Percentiles rank a stretch among this genome's conserved stretches.
These are phyloP conservation scores for Andricus quercusramuli DNA, from an alignment of 2,888 invertebrate genomes.

Conservation along the genomic window DNA sequence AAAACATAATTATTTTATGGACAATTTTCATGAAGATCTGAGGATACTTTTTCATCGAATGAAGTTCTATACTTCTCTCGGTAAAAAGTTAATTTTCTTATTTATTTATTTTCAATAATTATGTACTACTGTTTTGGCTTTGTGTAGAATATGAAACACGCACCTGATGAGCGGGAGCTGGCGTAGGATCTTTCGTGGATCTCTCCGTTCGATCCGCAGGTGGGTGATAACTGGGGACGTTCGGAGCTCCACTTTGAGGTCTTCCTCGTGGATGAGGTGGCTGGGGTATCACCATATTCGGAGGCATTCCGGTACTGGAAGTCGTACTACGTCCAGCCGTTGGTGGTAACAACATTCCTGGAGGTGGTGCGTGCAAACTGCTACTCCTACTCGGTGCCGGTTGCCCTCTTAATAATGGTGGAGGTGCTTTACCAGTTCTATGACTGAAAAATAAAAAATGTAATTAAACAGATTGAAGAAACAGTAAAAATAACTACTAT, in stretches of 20 bases:
- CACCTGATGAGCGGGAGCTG: conserved; percentile 76
- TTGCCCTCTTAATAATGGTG: conserved; percentile 75
- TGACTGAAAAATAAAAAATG: conserved; percentile 60
- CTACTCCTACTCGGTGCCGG: conserved; percentile 75
- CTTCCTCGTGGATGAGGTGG: conserved; percentile 78
- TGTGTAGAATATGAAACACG: conserved; percentile 48
- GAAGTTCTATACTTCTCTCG: not conserved
- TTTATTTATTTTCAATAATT: not conserved
- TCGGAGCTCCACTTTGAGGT: conserved; percentile 68
- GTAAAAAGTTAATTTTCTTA: not conserved
- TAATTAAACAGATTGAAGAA: not conserved
- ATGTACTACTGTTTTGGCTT: not conserved
- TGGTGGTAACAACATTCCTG: conserved; percentile 80
- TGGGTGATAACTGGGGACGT: conserved; percentile 74
- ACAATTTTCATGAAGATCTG: not conserved
- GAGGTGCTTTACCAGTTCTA: conserved; percentile 75
- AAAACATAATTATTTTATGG: conserved; percentile 41
- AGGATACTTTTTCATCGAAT: not conserved
- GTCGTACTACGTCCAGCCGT: conserved; percentile 79
- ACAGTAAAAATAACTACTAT: not conserved
- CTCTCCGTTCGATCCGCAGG: conserved; percentile 77
- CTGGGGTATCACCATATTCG: conserved; percentile 79
- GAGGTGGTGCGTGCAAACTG: conserved; percentile 78
- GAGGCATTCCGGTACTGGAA: conserved; percentile 78
- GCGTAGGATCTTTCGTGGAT: conserved; percentile 77